Conservation (phyloP, 2,113 vertebrate genomes). For the Callionymus lyra region DNA sequence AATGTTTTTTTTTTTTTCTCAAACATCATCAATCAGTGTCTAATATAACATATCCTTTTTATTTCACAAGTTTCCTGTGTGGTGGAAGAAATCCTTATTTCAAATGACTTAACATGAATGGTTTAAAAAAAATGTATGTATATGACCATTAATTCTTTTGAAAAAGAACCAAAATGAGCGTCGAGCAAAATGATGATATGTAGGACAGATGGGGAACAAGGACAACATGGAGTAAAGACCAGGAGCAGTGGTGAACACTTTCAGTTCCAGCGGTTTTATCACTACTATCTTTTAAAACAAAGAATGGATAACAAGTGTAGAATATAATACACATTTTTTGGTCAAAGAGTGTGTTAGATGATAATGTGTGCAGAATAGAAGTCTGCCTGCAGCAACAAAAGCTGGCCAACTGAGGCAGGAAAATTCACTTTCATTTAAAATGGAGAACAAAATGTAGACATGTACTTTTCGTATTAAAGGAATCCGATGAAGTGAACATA, state of each 20-base stretch:
- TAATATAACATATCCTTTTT: too few relatives aligned
- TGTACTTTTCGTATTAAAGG: too few relatives aligned
- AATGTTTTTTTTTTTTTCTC: too few relatives aligned
- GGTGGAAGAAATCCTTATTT: too few relatives aligned
- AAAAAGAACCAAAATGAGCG: too few relatives aligned
- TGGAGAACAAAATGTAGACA: too few relatives aligned
- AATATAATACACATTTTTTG: slow-evolving; percentile 1
- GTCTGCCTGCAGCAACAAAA: slow-evolving; percentile 3
- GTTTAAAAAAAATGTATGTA: too few relatives aligned
- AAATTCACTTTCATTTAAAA: not conserved
- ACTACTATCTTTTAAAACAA: not conserved
- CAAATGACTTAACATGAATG: too few relatives aligned
- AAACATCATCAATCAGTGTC: too few relatives aligned
- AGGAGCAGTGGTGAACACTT: not conserved
- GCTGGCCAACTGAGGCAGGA: not conserved
- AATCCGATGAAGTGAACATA: too few relatives aligned
- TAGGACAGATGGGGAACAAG: slow-evolving; percentile 1
- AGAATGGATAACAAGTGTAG: not conserved
- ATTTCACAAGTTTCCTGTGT: too few relatives aligned
- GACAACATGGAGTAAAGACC: not conserved
- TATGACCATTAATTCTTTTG: too few relatives aligned
- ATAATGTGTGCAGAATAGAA: not conserved
- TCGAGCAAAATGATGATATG: not conserved
- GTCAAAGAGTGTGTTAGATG: not conserved
- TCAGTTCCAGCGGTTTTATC: slow-evolving; percentile 1